phyloP scores from a whole-genome alignment of 2,888 invertebrate genomes.

The Iphiclides podalirius region DNA sequence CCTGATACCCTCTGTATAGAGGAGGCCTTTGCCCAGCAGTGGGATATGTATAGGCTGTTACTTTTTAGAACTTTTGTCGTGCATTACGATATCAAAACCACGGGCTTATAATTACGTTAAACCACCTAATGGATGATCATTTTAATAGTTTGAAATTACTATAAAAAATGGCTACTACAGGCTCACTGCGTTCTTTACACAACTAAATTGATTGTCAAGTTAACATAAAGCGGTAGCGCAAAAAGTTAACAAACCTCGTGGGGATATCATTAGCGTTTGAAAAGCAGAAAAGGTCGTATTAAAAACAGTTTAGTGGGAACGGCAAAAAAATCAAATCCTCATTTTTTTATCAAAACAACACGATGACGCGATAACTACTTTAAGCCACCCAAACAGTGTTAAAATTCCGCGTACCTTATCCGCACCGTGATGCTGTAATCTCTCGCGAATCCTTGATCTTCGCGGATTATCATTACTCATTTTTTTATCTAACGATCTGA shows the following conservation, averaged over 20 bases:
- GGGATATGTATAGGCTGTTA: too few relatives aligned
- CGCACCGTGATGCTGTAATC: constrained; percentile 9
- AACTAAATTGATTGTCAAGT: neutral
- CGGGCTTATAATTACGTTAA: too few relatives aligned
- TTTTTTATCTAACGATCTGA: constrained; percentile 17
- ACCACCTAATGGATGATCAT: too few relatives aligned
- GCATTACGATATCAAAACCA: too few relatives aligned
- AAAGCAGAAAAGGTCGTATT: neutral
- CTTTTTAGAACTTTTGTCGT: too few relatives aligned
- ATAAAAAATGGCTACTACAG: neutral
- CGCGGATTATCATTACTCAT: constrained; percentile 17
- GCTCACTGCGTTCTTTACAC: neutral
- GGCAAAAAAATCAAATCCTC: neutral
- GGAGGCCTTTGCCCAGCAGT: too few relatives aligned
- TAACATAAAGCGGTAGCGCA: too few relatives aligned
- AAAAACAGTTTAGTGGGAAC: neutral
- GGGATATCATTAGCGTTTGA: neutral
- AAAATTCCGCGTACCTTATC: constrained; percentile 3
- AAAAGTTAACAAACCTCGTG: neutral
- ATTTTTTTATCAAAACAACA: neutral
- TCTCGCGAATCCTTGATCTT: constrained; percentile 20
- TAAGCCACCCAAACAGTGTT: neutral
- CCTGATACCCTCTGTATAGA: too few relatives aligned
- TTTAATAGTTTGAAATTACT: neutral
- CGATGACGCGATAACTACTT: neutral